A percentile compares a stretch with the other conserved stretches of the same genome.
phyloP scores from a whole-genome alignment of 2,888 invertebrate genomes.

The Opisthograptis luteolata region DNA sequence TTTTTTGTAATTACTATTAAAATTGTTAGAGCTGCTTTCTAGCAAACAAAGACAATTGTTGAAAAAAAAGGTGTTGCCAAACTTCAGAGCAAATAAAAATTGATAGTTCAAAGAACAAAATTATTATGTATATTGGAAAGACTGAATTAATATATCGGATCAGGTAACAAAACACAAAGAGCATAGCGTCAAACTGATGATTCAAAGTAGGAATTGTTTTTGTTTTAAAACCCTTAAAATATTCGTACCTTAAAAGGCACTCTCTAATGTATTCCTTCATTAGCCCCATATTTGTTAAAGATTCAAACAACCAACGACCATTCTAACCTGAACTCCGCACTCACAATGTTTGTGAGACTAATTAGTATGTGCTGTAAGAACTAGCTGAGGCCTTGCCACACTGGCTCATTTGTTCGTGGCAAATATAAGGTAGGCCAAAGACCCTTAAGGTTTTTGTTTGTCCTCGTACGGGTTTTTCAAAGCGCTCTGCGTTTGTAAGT shows the following conservation, averaged over 20 bases:
- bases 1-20: too few species aligned
- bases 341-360: not conserved
- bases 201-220: too few species aligned
- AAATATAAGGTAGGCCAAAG: conserved; percentile 48
- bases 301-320: not conserved
- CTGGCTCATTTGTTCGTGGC: conserved; percentile 37
- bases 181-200: too few species aligned
- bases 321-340: not conserved
- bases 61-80: too few species aligned
- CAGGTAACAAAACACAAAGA: too few species aligned
- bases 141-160: too few species aligned
- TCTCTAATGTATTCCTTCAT: conserved; percentile 3
- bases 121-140: too few species aligned
- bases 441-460: conserved; percentile 47
- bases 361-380: not conserved
- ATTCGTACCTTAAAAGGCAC: not conserved
- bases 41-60: too few species aligned
- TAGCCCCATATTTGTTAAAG: conserved; percentile 2
- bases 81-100: too few species aligned
- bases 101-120: too few species aligned
- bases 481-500: conserved; percentile 33
- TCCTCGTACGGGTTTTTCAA: conserved; percentile 35
- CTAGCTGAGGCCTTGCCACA: conserved; percentile 15
- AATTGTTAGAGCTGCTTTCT: too few species aligned
- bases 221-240: not conserved